Evolutionary conservation across 2,797 vertebrate genomes (phyloP).

Genomic region (Paramormyrops hopkinsi): DNA sequence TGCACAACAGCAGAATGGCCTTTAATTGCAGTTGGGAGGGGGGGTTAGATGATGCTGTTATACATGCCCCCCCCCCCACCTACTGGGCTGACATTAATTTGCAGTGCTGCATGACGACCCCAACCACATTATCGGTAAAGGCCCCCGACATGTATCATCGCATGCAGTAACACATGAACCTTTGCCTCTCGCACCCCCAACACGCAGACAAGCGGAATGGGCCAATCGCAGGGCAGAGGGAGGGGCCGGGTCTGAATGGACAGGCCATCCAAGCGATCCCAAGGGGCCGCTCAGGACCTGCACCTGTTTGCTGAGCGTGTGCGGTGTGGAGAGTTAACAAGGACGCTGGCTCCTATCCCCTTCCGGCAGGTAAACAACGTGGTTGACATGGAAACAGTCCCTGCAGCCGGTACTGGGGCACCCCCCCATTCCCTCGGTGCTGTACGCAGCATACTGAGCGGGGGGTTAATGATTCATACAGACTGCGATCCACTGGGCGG

Average conservation of each 20-base stretch:
- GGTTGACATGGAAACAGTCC: not conserved
- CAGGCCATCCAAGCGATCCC: not conserved
- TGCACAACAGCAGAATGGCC: constrained; percentile 16
- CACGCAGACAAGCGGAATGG: not conserved
- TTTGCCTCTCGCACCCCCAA: not conserved
- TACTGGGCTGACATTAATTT: not conserved
- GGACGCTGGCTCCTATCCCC: not conserved
- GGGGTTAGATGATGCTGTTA: not conserved
- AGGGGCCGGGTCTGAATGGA: not conserved
- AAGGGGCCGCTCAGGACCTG: not conserved
- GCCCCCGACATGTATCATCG: not conserved
- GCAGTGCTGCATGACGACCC: not conserved
- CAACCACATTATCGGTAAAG: not conserved
- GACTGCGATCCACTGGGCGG: not conserved
- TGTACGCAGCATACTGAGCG: not conserved
- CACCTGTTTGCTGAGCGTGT: not conserved
- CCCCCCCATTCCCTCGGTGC: not conserved
- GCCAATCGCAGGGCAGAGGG: not conserved
- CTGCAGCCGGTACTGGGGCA: not conserved
- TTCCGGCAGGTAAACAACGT: not conserved
- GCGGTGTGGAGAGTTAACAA: not conserved
- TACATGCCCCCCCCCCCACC: not conserved
- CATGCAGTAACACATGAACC: not conserved
- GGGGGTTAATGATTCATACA: not conserved
- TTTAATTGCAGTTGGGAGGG: constrained; percentile 37